Evolutionary conservation across 2,888 invertebrate genomes (phyloP), one percentile per base, ranked within the genome.

Genomic region (Empis stercorea): DNA sequence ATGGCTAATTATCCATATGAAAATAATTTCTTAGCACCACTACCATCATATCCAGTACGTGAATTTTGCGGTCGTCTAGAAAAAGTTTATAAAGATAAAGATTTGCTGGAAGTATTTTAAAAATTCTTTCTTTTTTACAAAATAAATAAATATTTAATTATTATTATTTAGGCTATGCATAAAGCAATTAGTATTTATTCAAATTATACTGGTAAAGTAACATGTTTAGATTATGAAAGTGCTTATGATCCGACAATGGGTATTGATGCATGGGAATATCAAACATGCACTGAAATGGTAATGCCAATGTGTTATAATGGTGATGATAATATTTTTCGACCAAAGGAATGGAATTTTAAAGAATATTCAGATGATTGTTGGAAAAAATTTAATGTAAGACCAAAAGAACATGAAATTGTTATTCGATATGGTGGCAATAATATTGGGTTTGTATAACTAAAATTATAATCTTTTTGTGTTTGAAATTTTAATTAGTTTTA

Each of bases 1-100:
- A 96, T 96, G 95, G 84, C 85, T 14, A 87, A 99, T 71, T 99
- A 97, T 67, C 96, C 97, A 0, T 97, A 94, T 64, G 71, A 83
- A 1, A 79, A 85, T 1, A 78, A 79, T 58, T 97, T 97, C 65
- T 70, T 97, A 44, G 75, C 78, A 43, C 80, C 83, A 0, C 62
- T 97, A 20, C 95, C 96, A 0, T 88, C 81, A 0, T 76, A 87
- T 68, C 96, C 96, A 0, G 83, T 96, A 30, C 70, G 75, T 39
- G 72, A 71, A 30, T 74, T 78, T 52, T 83, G 82, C 59, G 71
- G 72, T 49, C 73, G 74, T 55, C 59, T 81, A 1, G 69, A 58
- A 42, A 44, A 52, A 16, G 13, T 40, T 48, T 51, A 52, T 23
- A 49, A 54, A 15, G 54, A 48, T 30, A 30, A 45, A 3, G 46